Percentiles rank a stretch among this genome's conserved stretches.
These are phyloP conservation scores for Merops nubicus DNA, from an alignment of 2,113 vertebrate genomes.

Conservation along the genomic window DNA sequence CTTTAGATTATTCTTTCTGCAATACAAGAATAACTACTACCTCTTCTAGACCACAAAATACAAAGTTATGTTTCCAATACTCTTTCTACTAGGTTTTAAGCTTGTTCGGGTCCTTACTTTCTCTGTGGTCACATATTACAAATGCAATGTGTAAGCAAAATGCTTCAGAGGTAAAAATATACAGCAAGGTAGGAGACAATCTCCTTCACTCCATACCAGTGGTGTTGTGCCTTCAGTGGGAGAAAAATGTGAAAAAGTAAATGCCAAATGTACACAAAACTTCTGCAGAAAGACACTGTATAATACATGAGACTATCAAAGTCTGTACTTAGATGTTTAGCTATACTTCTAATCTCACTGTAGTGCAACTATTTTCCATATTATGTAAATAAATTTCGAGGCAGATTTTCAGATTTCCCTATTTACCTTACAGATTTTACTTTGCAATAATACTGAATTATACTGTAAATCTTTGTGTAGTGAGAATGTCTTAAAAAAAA, in stretches of 20 bases:
- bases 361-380: neutral
- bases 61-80: neutral
- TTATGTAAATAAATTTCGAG: neutral
- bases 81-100: neutral
- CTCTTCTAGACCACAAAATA: neutral
- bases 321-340: neutral
- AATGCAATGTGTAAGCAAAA: neutral
- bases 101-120: neutral
- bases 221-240: neutral
- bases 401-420: neutral
- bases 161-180: neutral
- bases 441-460: neutral
- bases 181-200: no score
- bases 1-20: neutral
- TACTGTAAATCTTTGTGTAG: neutral
- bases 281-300: neutral
- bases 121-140: neutral
- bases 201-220: accelerated
- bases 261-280: neutral
- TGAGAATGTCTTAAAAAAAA: neutral
- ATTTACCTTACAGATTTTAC: neutral
- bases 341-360: neutral
- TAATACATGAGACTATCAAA: neutral
- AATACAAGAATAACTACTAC: neutral
- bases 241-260: neutral